Percentiles rank a stretch among this genome's conserved stretches.
These are phyloP conservation scores for Hypomecis atomaria DNA, from an alignment of 2,888 invertebrate genomes.

Conservation along the genomic window DNA sequence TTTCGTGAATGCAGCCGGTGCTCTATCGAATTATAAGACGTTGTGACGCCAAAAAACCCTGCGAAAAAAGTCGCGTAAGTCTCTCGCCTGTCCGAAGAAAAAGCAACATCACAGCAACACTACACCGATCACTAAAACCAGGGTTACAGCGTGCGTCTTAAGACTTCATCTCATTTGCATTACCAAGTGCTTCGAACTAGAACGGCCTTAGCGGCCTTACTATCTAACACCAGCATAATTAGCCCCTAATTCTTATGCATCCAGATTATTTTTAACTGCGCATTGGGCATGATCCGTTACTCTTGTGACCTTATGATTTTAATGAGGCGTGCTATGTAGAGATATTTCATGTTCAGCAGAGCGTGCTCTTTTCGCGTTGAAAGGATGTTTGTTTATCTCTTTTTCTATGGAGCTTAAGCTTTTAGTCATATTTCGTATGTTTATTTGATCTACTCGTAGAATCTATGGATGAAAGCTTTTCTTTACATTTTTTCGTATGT, in stretches of 20 bases:
- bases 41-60: too few relatives aligned
- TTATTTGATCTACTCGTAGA: too few relatives aligned
- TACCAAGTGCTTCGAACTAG: slow-evolving; percentile 59
- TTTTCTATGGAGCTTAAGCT: too few relatives aligned
- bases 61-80: too few relatives aligned
- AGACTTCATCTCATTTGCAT: slow-evolving; percentile 63
- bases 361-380: neutral
- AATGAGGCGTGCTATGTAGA: slow-evolving; percentile 14
- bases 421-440: too few relatives aligned
- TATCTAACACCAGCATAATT: slow-evolving; percentile 48
- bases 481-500: too few relatives aligned
- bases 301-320: slow-evolving; percentile 31
- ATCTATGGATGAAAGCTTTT: too few relatives aligned
- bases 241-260: slow-evolving; percentile 37
- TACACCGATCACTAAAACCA: slow-evolving; percentile 37
- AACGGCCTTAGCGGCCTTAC: slow-evolving; percentile 65
- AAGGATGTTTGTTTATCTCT: too few relatives aligned
- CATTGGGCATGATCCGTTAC: slow-evolving; percentile 29
- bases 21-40: too few relatives aligned
- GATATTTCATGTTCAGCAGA: slow-evolving; percentile 8
- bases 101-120: slow-evolving; percentile 18
- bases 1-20: too few relatives aligned
- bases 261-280: slow-evolving; percentile 40
- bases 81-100: slow-evolving; percentile 4
- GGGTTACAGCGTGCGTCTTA: slow-evolving; percentile 37